Percentiles rank a stretch among this genome's conserved stretches.
Conservation (phyloP, 2,888 invertebrate species). For the Patella caerulea region DNA sequence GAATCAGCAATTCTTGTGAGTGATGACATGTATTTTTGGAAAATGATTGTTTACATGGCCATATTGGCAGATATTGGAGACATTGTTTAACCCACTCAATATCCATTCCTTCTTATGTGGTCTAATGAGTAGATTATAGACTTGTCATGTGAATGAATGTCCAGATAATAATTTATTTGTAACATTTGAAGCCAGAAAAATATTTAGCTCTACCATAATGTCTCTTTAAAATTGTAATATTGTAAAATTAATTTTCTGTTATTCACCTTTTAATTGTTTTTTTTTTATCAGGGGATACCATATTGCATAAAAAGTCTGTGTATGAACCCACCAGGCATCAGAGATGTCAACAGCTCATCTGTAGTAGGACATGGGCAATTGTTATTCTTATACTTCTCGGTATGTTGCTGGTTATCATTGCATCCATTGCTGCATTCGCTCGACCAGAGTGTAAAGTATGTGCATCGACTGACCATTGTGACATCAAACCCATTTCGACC, state of each 20-base stretch:
- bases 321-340: slow-evolving; percentile 81
- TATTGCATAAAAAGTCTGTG: slow-evolving; percentile 79
- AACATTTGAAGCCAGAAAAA: too few species aligned
- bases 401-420: slow-evolving; percentile 74
- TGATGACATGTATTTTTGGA: too few species aligned
- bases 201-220: too few species aligned
- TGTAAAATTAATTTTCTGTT: not conserved
- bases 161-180: too few species aligned
- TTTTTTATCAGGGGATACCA: slow-evolving; percentile 76
- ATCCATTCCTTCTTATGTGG: too few species aligned
- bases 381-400: slow-evolving; percentile 76
- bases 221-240: too few species aligned
- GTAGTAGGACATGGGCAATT: slow-evolving; percentile 77
- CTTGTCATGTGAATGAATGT: too few species aligned
- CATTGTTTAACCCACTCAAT: too few species aligned
- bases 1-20: too few species aligned
- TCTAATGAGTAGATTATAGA: too few species aligned
- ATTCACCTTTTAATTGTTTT: slow-evolving; percentile 18
- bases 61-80: too few species aligned
- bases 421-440: slow-evolving; percentile 90
- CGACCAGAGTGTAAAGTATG: slow-evolving; percentile 75
- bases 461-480: not conserved
- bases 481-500: not conserved
- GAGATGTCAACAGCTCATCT: slow-evolving; percentile 59
- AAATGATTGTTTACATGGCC: too few species aligned